phyloP scores from a whole-genome alignment of 1,140 invertebrate genomes.

The Macrobrachium rosenbergii region DNA sequence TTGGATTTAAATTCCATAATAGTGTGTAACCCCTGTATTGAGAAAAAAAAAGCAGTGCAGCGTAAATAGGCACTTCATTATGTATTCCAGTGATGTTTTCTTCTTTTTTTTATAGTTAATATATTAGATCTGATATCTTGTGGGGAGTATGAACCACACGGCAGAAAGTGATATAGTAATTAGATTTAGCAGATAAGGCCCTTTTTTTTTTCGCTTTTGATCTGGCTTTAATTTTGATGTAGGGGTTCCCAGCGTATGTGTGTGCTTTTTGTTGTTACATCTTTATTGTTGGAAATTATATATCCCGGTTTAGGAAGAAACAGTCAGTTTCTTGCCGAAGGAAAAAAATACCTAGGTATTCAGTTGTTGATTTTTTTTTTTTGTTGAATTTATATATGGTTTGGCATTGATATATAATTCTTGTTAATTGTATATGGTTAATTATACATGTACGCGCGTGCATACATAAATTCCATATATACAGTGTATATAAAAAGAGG shows the following conservation, averaged over 20 bases:
- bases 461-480: too few relatives aligned
- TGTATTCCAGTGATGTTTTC: slow-evolving; percentile 27
- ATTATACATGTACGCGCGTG: too few relatives aligned
- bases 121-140: slow-evolving; percentile 42
- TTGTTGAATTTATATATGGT: too few relatives aligned
- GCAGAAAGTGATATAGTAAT: slow-evolving; percentile 56
- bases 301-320: not conserved
- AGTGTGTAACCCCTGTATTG: too few relatives aligned
- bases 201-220: slow-evolving; percentile 36
- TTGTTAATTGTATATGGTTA: too few relatives aligned
- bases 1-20: too few relatives aligned
- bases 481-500: too few relatives aligned
- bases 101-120: slow-evolving; percentile 32
- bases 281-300: not conserved
- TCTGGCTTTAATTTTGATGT: slow-evolving; percentile 57
- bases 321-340: not conserved
- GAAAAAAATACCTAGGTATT: too few relatives aligned
- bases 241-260: slow-evolving; percentile 17
- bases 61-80: not conserved
- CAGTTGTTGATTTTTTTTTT: too few relatives aligned
- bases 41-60: too few relatives aligned
- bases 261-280: not conserved
- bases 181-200: slow-evolving; percentile 41
- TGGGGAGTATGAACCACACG: slow-evolving; percentile 47
- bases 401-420: too few relatives aligned